Evolutionary conservation across 1,140 invertebrate genomes (phyloP).

Genomic region (Microplitis mediator): DNA sequence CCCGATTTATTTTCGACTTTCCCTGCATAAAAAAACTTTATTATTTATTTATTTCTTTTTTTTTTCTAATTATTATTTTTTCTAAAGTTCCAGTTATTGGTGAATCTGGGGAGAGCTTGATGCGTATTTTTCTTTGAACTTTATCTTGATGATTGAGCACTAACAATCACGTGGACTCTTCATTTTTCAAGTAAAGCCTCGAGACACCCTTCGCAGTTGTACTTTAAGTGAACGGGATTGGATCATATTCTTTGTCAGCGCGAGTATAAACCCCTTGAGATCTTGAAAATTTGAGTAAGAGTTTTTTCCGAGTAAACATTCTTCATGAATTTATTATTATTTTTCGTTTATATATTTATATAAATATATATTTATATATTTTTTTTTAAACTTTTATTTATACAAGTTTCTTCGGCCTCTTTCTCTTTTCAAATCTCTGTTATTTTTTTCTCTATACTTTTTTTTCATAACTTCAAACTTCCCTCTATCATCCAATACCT

Average conservation of each 20-base stretch:
- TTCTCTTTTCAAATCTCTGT: slow-evolving; percentile 48
- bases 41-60: too few relatives aligned
- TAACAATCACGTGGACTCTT: slow-evolving; percentile 48
- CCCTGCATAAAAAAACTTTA: background rate
- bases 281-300: slow-evolving; percentile 56
- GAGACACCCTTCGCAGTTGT: slow-evolving; percentile 55
- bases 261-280: slow-evolving; percentile 51
- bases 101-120: slow-evolving; percentile 29
- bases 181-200: slow-evolving; percentile 50
- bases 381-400: slow-evolving; percentile 11
- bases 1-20: background rate
- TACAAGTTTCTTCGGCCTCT: slow-evolving; percentile 2
- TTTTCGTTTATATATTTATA: slow-evolving; percentile 33
- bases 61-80: background rate
- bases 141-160: background rate
- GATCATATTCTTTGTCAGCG: slow-evolving; percentile 64
- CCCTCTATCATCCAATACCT: slow-evolving; percentile 65
- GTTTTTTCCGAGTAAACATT: slow-evolving; percentile 56
- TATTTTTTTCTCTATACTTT: slow-evolving; percentile 30
- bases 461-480: slow-evolving; percentile 63
- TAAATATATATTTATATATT: background rate
- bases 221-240: slow-evolving; percentile 10
- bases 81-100: background rate
- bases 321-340: slow-evolving; percentile 40
- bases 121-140: slow-evolving; percentile 28